phyloP scores from a whole-genome alignment of 2,888 invertebrate species.

The Hypomecis punctinalis region DNA sequence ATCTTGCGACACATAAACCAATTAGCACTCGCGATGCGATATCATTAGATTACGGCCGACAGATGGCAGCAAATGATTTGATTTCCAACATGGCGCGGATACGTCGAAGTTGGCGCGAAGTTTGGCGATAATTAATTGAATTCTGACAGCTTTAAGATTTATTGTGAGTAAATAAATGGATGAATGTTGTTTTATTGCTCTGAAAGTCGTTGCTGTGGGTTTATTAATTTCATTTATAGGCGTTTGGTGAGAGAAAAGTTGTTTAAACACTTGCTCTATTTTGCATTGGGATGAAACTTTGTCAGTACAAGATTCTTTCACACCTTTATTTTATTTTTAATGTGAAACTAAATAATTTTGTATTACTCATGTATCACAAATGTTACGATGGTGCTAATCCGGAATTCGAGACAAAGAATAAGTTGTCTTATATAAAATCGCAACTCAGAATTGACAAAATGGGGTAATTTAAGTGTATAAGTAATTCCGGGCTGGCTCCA shows the following conservation, averaged over 20 bases:
- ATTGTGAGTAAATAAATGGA: conserved; percentile 67
- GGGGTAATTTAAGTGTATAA: too few species aligned
- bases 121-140: conserved; percentile 74
- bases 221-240: conserved; percentile 30
- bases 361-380: too few species aligned
- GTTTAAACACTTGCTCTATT: not conserved
- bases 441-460: too few species aligned
- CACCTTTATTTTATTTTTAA: too few species aligned
- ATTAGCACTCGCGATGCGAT: conserved; percentile 71
- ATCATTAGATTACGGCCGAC: conserved; percentile 77
- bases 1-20: conserved; percentile 70
- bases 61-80: conserved; percentile 73
- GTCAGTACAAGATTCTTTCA: too few species aligned
- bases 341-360: too few species aligned
- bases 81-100: conserved; percentile 62
- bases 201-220: conserved; percentile 40
- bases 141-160: conserved; percentile 73
- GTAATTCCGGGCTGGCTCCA: too few species aligned
- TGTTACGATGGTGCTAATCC: too few species aligned
- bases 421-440: too few species aligned
- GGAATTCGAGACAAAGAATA: too few species aligned
- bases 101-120: conserved; percentile 58
- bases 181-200: conserved; percentile 58
- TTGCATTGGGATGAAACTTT: too few species aligned
- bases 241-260: not conserved